Evolutionary conservation across 2,113 vertebrate genomes (phyloP).

Genomic region (Calidris pugnax): DNA sequence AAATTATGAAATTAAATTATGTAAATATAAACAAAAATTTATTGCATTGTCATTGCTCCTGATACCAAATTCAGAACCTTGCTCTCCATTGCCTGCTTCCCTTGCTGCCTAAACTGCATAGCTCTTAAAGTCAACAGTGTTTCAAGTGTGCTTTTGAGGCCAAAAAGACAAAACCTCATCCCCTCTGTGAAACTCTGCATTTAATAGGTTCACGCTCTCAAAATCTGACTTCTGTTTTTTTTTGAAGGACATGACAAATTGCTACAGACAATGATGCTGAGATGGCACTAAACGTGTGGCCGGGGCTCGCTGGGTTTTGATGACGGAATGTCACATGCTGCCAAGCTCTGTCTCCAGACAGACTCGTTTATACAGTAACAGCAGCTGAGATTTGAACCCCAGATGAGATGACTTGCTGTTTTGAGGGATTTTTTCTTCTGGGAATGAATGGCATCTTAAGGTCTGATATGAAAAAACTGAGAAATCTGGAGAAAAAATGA

Average conservation of each 20-base stretch:
- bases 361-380: background rate
- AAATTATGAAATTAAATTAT: background rate
- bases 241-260: background rate
- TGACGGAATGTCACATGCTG: background rate
- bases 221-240: background rate
- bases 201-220: background rate
- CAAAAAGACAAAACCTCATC: background rate
- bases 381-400: background rate
- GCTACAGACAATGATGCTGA: background rate
- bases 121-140: background rate
- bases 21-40: background rate
- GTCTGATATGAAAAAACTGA: background rate
- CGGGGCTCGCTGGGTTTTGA: background rate
- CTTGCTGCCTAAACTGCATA: background rate
- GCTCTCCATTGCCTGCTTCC: background rate
- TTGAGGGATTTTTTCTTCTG: background rate
- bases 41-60: background rate
- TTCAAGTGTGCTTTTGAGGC: background rate
- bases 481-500: background rate
- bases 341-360: background rate
- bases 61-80: background rate
- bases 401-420: background rate
- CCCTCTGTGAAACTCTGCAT: background rate
- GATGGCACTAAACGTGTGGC: background rate
- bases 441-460: background rate